phyloP scores from a whole-genome alignment of 2,113 vertebrate species.

The Prinia subflava region DNA sequence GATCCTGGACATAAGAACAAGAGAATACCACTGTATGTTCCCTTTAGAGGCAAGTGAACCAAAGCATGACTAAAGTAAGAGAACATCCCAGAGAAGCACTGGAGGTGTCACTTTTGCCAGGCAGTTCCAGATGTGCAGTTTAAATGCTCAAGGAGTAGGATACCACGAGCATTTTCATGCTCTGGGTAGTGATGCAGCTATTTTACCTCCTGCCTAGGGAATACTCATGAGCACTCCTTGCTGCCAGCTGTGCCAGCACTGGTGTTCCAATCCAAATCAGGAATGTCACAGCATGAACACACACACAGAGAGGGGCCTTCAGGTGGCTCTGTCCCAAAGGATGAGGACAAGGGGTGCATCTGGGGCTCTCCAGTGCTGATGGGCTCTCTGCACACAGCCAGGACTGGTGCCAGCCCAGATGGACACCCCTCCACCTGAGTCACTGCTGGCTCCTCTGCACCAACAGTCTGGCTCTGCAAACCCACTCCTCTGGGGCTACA shows the following conservation, averaged over 20 bases:
- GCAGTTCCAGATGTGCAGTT: not conserved
- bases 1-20: not conserved
- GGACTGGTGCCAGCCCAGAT: not conserved
- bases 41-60: not conserved
- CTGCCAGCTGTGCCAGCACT: not conserved
- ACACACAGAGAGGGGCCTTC: not conserved
- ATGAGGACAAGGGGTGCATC: not conserved
- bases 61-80: not conserved
- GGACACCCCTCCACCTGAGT: not conserved
- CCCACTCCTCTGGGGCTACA: not conserved
- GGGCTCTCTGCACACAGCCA: not conserved
- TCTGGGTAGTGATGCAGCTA: not conserved
- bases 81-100: not conserved
- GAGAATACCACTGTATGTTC: not conserved
- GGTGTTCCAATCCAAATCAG: not conserved
- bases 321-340: not conserved
- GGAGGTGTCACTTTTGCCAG: not conserved
- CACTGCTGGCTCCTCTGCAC: not conserved
- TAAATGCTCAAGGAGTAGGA: not conserved
- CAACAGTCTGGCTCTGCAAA: not conserved
- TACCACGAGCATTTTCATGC: not conserved
- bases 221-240: not conserved
- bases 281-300: not conserved
- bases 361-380: not conserved
- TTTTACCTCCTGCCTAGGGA: not conserved